These are phyloP conservation scores for Mythimna pallens DNA, from an alignment of 2,888 invertebrate genomes.

Conservation along the genomic window DNA sequence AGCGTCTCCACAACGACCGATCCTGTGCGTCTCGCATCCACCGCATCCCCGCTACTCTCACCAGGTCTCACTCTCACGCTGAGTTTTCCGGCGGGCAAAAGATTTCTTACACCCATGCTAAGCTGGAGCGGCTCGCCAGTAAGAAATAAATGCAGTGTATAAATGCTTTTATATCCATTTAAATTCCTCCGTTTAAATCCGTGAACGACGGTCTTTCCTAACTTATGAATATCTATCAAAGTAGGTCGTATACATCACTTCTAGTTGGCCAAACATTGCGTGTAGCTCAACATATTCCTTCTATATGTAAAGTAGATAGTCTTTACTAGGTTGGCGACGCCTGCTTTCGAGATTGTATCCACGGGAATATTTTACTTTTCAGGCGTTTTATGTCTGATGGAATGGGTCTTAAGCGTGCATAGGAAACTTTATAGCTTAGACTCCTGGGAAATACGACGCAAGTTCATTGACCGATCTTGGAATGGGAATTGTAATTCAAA, in stretches of 20 bases:
- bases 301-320: conserved; percentile 57
- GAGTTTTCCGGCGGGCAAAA: no score
- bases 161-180: conserved; percentile 14
- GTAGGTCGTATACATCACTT: conserved; percentile 49
- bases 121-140: no score
- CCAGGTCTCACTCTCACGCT: no score
- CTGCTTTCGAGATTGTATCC: conserved; percentile 29
- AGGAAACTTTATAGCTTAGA: conserved; percentile 24
- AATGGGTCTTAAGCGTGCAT: conserved; percentile 11
- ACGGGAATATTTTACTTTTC: conserved; percentile 39
- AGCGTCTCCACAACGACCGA: no score
- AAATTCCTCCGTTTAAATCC: conserved; percentile 8
- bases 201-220: conserved; percentile 39
- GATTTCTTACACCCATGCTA: no score
- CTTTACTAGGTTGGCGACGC: conserved; percentile 41
- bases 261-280: conserved; percentile 49
- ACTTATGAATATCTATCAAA: conserved; percentile 52
- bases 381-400: conserved; percentile 30
- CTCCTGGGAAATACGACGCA: conserved; percentile 7
- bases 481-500: not conserved
- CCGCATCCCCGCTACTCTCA: no score
- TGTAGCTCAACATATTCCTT: conserved; percentile 51
- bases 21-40: no score
- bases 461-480: conserved; percentile 6
- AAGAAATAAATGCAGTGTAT: not conserved